Conservation (phyloP, 2,888 invertebrate genomes). For the Sesia apiformis region DNA sequence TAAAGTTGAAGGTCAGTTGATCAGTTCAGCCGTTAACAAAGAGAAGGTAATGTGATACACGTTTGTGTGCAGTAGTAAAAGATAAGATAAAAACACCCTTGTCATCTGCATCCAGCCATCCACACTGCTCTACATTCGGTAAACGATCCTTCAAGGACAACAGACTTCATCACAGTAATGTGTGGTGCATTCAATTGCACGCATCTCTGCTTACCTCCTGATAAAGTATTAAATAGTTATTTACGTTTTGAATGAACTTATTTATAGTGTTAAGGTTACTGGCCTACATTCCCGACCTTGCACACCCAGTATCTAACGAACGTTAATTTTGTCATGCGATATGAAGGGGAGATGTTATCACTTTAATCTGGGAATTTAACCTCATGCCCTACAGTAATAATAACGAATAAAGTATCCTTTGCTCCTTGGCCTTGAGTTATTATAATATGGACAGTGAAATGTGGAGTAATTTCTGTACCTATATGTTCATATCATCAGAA, state of each 20-base stretch:
- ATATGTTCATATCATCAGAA: too few relatives aligned
- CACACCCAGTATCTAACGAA: neutral
- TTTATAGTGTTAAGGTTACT: neutral
- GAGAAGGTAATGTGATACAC: too few relatives aligned
- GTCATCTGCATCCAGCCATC: neutral
- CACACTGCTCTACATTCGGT: constrained; percentile 18
- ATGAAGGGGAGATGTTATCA: too few relatives aligned
- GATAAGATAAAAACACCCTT: neutral
- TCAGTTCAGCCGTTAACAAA: too few relatives aligned
- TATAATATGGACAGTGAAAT: too few relatives aligned
- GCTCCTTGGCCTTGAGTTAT: too few relatives aligned
- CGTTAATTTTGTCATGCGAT: neutral
- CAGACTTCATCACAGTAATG: constrained; percentile 10
- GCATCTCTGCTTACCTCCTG: constrained; percentile 6
- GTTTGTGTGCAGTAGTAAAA: too few relatives aligned
- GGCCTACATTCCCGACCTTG: neutral
- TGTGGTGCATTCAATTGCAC: constrained; percentile 13
- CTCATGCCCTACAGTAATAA: too few relatives aligned
- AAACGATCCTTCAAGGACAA: constrained; percentile 26
- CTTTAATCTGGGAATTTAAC: too few relatives aligned
- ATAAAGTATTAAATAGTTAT: constrained; percentile 9
- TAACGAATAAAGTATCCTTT: too few relatives aligned
- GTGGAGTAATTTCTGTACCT: too few relatives aligned
- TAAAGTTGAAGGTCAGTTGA: too few relatives aligned
- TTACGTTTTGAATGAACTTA: neutral